phyloP scores from a whole-genome alignment of 2,113 vertebrate genomes.

The Stomatorhinus ivindoensis region DNA sequence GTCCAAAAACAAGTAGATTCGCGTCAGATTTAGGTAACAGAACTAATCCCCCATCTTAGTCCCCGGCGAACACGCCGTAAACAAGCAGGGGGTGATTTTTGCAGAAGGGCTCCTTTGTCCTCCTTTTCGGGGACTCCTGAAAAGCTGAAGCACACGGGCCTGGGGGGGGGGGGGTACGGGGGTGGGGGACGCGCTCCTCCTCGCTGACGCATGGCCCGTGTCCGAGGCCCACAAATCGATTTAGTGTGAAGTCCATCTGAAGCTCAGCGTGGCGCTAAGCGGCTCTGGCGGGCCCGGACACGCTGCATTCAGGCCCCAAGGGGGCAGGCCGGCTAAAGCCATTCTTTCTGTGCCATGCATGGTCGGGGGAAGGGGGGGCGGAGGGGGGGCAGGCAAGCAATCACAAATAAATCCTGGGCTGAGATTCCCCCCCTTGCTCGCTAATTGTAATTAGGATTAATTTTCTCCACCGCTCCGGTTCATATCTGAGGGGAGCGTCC shows the following conservation, averaged over 20 bases:
- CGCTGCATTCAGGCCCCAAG: not conserved
- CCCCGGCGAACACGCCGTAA: not conserved
- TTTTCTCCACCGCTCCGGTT: not conserved
- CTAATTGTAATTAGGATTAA: constrained; percentile 1
- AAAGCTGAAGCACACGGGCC: not conserved
- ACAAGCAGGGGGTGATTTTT: not conserved
- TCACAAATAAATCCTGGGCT: constrained; percentile 2
- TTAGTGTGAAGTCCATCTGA: not conserved
- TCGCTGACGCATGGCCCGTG: not conserved
- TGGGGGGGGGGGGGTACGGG: no score
- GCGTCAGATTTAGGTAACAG: not conserved
- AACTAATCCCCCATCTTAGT: not conserved
- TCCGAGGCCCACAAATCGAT: not conserved
- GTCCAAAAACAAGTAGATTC: not conserved
- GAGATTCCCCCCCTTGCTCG: not conserved
- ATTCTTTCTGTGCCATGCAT: not conserved
- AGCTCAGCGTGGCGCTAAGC: not conserved
- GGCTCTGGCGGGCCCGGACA: not conserved
- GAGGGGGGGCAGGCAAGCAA: not conserved
- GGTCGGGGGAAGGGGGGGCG: not conserved
- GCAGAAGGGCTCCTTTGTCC: not conserved
- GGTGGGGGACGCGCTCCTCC: not conserved
- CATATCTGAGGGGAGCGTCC: not conserved
- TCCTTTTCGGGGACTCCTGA: not conserved
- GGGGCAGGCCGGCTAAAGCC: not conserved